Evolutionary conservation across 37 sponge, comb jelly and placozoan genomes (phyloP).

Genomic region (Beroe forskalii): DNA sequence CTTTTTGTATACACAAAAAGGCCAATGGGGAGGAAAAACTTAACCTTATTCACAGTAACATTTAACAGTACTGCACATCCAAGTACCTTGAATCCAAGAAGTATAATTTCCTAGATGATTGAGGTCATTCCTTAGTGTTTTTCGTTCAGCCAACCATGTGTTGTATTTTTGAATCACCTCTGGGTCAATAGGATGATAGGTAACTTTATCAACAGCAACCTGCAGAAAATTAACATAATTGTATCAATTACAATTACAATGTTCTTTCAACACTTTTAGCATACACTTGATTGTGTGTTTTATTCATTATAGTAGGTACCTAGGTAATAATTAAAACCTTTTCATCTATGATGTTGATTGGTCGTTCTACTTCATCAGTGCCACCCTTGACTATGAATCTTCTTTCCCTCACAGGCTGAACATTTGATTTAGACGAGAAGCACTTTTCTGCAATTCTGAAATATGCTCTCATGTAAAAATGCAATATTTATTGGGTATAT

Average conservation of each 20-base stretch:
- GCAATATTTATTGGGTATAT: not conserved
- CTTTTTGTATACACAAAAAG: no score
- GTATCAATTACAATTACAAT: not conserved
- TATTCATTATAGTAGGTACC: no score
- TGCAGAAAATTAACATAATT: not conserved
- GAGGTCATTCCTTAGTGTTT: constrained; percentile 3
- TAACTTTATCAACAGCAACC: constrained; percentile 11
- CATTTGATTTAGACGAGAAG: not conserved
- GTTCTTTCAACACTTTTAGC: not conserved
- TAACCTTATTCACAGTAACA: no score
- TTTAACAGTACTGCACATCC: no score
- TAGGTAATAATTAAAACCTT: no score
- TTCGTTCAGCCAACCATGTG: constrained; percentile 40
- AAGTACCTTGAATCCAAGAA: constrained; percentile 64
- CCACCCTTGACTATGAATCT: constrained; percentile 50
- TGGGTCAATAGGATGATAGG: constrained; percentile 56
- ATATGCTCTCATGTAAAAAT: not conserved
- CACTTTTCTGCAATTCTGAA: constrained; percentile 64
- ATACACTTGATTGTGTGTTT: no score
- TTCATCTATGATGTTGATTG: not conserved
- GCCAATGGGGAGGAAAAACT: no score
- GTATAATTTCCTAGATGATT: constrained; percentile 54
- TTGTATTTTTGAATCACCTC: constrained; percentile 46
- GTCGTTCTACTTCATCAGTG: not conserved
- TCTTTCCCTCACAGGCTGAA: constrained; percentile 1